A percentile compares a stretch with the other conserved stretches of the same genome.
Conservation (phyloP, 2,797 vertebrate species). For the Orestias chungarensis region DNA sequence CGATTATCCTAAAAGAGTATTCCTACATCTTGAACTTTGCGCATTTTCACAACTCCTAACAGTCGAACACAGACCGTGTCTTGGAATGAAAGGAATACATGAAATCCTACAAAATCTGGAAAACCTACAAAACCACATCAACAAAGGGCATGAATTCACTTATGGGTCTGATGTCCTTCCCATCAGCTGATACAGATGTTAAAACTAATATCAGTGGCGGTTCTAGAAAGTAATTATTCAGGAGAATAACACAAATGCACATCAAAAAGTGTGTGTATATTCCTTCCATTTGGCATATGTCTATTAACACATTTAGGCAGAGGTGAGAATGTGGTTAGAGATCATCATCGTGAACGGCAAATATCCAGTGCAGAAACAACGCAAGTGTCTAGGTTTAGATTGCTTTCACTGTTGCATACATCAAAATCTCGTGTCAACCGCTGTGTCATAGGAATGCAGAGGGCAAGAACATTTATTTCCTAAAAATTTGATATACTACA, state of each 20-base stretch:
- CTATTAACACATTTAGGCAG: neutral
- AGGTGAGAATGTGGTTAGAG: neutral
- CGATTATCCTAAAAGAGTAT: too few species aligned
- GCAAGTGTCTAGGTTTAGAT: neutral
- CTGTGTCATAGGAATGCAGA: neutral
- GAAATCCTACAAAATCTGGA: neutral
- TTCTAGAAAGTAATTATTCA: neutral
- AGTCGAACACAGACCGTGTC: too few species aligned
- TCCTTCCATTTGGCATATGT: neutral
- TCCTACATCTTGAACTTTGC: neutral
- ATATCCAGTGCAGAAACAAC: neutral
- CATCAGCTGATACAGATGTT: too few species aligned
- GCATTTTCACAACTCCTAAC: neutral
- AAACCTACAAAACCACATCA: too few species aligned
- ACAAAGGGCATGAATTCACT: too few species aligned
- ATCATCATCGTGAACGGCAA: neutral
- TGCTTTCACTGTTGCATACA: neutral
- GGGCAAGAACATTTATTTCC: neutral
- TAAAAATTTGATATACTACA: neutral
- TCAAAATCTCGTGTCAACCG: neutral
- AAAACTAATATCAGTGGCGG: too few species aligned
- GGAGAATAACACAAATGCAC: neutral
- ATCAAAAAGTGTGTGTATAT: neutral
- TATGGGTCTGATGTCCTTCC: too few species aligned
- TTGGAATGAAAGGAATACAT: neutral